Evolutionary conservation across 2,797 vertebrate genomes (phyloP).

Genomic region (Parotocinclus haroldoi): DNA sequence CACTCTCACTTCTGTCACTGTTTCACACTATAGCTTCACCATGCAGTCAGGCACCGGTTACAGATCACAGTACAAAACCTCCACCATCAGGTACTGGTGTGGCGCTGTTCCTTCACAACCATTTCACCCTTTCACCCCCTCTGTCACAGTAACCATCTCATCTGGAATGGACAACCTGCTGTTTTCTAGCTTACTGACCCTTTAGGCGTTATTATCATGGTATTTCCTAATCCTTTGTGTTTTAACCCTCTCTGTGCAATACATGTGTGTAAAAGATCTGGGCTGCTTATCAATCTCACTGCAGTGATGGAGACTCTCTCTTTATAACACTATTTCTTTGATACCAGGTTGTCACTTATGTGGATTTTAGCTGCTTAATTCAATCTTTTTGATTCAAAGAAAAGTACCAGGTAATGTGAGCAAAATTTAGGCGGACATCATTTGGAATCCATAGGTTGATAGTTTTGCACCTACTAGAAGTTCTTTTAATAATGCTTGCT

Average conservation of each 20-base stretch:
- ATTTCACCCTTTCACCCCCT: conserved; percentile 1
- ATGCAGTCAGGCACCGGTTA: conserved; percentile 68
- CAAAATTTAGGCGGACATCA: too few species aligned
- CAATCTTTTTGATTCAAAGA: neutral
- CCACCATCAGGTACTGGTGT: conserved; percentile 52
- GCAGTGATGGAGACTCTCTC: conserved; percentile 37
- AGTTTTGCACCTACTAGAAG: too few species aligned
- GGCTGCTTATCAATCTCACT: conserved; percentile 15
- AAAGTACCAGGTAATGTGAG: too few species aligned
- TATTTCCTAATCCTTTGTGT: conserved; percentile 34
- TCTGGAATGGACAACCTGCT: conserved; percentile 30
- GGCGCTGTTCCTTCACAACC: conserved; percentile 19
- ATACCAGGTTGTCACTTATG: conserved; percentile 39
- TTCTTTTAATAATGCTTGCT: too few species aligned
- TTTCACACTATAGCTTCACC: conserved; percentile 73
- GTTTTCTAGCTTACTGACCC: conserved; percentile 34
- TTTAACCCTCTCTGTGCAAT: conserved; percentile 37
- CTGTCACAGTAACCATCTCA: conserved; percentile 26
- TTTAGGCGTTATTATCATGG: conserved; percentile 17
- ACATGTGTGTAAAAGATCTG: conserved; percentile 10
- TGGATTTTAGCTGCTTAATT: conserved; percentile 36
- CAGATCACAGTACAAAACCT: conserved; percentile 68
- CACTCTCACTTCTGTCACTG: conserved; percentile 34
- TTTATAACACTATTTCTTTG: conserved; percentile 47
- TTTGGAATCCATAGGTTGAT: too few species aligned